phyloP scores from a whole-genome alignment of 2,797 vertebrate genomes.

The Tapirus indicus region DNA sequence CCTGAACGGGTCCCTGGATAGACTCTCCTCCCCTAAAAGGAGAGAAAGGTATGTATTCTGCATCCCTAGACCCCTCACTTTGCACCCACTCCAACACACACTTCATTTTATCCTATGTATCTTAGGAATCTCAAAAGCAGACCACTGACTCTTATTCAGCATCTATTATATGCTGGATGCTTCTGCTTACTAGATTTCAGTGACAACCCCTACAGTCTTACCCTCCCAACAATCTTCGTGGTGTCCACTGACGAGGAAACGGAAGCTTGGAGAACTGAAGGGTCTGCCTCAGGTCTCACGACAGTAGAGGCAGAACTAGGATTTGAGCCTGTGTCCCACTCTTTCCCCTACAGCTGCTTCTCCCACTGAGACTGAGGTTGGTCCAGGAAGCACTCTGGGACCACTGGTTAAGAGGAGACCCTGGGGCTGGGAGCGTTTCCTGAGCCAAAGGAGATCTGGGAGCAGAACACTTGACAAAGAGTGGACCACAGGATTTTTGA shows the following conservation, averaged over 20 bases:
- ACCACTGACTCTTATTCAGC: not conserved
- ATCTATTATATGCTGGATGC: not conserved
- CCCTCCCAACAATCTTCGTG: not conserved
- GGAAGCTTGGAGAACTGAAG: not conserved
- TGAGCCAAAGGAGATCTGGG: no score
- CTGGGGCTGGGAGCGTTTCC: not conserved
- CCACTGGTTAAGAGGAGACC: fast-evolving
- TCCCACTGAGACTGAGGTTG: not conserved
- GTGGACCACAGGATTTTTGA: fast-evolving
- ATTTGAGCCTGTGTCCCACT: fast-evolving
- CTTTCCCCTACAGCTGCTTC: not conserved
- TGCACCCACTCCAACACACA: not conserved
- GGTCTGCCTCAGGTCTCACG: fast-evolving
- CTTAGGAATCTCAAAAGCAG: not conserved
- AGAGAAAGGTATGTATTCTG: not conserved
- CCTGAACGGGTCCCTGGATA: not conserved
- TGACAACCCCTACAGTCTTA: no score
- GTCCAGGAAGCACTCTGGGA: no score
- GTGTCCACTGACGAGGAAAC: not conserved
- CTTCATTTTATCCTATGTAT: not conserved
- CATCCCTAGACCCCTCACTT: not conserved
- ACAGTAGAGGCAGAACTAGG: not conserved
- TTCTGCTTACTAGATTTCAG: not conserved
- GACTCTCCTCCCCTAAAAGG: no score
- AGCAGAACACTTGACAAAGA: not conserved